Evolutionary conservation across 2,113 vertebrate genomes (phyloP), one percentile per base, ranked within the genome.

Genomic region (Seriola dumerili): DNA sequence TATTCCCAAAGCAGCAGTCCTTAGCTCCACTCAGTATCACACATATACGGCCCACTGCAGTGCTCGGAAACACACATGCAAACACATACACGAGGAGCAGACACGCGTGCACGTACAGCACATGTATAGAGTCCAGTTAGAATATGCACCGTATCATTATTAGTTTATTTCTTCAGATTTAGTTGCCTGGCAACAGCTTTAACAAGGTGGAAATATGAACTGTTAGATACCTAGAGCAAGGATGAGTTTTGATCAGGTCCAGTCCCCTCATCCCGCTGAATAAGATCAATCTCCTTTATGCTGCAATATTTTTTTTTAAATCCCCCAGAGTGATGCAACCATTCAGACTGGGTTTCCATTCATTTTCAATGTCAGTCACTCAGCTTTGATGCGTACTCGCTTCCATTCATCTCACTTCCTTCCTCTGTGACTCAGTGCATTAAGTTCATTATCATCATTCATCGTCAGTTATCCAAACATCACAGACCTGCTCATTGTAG

Each of bases 171-270:
- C 59, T 85, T 69, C 72, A 79, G 58, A 83, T 86, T 90, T 69
- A 64, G 90, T 91, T 94, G 92, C 92, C 85, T 91, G 74, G 92
- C 88, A 91, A 92, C 90, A 72, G 74, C 75, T 65, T 83, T 82
- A 81, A 88, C 48, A 67, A 85, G 78, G 70, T 89, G 73, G 71
- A 85, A 80, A 85, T 70, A 70, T 72, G 79, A 90, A 75, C 59
- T 52, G 72, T 88, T 67, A 82, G 83, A 67, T 72, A 86, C 72
- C 67, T 79, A 75, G 63, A 83, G 72, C 72, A 80, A 84, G 85
- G 87, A 76, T 86, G 73, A 74, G 76, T 85, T 89, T 85, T 90
- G 66, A 92, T 88, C 81, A 87, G 75, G 81, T 89, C 46, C 74
- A 81, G 72, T 85, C 78, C 83, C 78, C 73, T 88, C 73, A 85